Base-by-base conservation (phyloP, 2,888 invertebrate species). In the Tetheella fluctuosa region DNA sequence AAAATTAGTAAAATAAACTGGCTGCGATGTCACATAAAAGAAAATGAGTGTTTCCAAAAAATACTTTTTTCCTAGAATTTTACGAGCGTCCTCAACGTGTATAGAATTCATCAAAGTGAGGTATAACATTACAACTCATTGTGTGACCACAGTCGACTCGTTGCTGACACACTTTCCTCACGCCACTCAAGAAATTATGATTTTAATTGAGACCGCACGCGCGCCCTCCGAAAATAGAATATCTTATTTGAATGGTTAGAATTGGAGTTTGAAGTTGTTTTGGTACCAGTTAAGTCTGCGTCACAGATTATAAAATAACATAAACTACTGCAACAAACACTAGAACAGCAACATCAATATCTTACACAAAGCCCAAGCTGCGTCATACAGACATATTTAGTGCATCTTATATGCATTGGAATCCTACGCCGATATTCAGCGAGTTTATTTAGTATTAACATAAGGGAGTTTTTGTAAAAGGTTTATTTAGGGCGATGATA, bases 131-230 rank as follows among this genome's bases (percentile, higher is more conserved):
- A 10, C 69, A 13, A 34, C 54, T 30, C 20, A 34, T 23, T 23
- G 13, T 15, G 25, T 13, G 15, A 55, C 20, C 55, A 23, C 34
- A 25, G 7, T 23, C 20, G 34, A 13, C 17, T 34, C 67, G 76
- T 79, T 84, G 82, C 84, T 86, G 86, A 78, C 86, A 84, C 69
- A 85, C 80, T 87, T 85, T 71, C 60, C 71, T 63, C 81, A 83
- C 86, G 83, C 78, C 67, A 80, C 61, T 62, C 54, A 30, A 68
- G 48, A 73, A 62, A 66, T 54, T 62, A 62, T 63, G 62, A 59
- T 56, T 65, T 65, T 68, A 76, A 69, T 76, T 70, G 67, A 70
- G 66, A 20, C 48, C 48, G 48, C 70, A 67, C 74, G 74, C 71
- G 71, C 73, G 69, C 54, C 61, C 61, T 59, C 69, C 69, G 68